Evolutionary conservation across 2,113 vertebrate genomes (phyloP), one percentile per base, ranked within the genome.

Genomic region (Engystomops pustulosus): DNA sequence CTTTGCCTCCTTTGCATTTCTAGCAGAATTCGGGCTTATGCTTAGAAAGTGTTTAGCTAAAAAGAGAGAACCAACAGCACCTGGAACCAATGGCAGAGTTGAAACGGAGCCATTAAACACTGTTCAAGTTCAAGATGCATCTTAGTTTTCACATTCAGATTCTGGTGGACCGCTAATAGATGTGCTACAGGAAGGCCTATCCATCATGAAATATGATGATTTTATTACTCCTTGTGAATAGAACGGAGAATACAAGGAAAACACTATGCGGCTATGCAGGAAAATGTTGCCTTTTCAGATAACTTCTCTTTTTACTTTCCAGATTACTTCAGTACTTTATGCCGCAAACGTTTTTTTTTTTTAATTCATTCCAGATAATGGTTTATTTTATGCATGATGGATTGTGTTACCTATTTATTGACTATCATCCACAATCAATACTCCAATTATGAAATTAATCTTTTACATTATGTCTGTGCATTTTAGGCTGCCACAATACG

Each of bases 71-170:
- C 51, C 58, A 34, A 45, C 0, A 20, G 71, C 27, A 0, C 6
- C 20, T 85, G 83, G 12, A 65, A 1, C 32, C 14, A 38, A 8
- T 11, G 0, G 3, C 14, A 8, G 12, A 2, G 17, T 83, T 1
- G 96, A 95, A 88, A n/a, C 1, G 0, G 89, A 92, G 36, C 95
- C 92, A 8, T 86, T 98, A 44, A 96, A 69, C 92, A 34, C 20
- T 27, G n/a, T n/a, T n/a, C 6, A 86, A 62, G 68, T 20, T 0
- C 20, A 3, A 4, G 60, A 5, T 23, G 1, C 36, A 12, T 34
- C 69, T 10, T 72, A 6, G 47, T 72, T 44, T 0, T 14, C 10
- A 12, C 14, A 11, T 12, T 25, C 36, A 12, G 12, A 25, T 45
- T 45, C 69, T 47, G 41, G 17, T 15, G 3, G 38, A 70, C 30